Percentiles rank a stretch among this genome's conserved stretches.
Conservation (phyloP, 2,888 invertebrate genomes). For the Ligdia adustata region DNA sequence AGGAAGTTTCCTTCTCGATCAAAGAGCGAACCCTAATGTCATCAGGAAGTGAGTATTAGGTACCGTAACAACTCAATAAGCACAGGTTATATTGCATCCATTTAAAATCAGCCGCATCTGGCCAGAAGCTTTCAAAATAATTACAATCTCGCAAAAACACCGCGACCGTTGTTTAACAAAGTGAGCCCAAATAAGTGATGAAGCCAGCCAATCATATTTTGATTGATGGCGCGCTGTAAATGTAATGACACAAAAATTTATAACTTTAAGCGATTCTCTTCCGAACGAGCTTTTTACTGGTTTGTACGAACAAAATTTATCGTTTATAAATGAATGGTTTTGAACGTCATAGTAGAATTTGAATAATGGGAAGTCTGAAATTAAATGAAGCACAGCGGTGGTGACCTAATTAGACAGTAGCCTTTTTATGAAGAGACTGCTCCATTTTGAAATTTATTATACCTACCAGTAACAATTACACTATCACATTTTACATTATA, state of each 20-base stretch:
- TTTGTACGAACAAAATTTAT: constrained; percentile 19
- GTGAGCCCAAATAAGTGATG: constrained; percentile 53
- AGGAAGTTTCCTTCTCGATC: background rate
- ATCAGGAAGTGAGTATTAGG: background rate
- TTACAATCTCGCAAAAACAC: constrained; percentile 64
- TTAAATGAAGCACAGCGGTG: constrained; percentile 29
- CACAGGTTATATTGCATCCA: background rate
- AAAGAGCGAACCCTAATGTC: background rate
- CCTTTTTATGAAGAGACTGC: too few species aligned
- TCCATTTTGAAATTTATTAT: too few species aligned
- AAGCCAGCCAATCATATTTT: constrained; percentile 48
- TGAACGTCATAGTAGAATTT: constrained; percentile 7
- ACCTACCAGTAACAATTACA: too few species aligned
- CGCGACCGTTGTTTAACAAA: constrained; percentile 42
- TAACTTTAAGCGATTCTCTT: constrained; percentile 27
- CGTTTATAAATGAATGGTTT: constrained; percentile 17
- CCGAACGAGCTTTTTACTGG: constrained; percentile 19
- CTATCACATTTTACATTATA: too few species aligned
- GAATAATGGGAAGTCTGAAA: constrained; percentile 7
- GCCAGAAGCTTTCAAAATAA: constrained; percentile 61
- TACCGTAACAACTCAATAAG: background rate
- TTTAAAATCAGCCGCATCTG: constrained; percentile 47
- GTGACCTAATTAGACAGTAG: constrained; percentile 18
- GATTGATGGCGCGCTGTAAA: constrained; percentile 51
- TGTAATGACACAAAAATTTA: constrained; percentile 39